Evolutionary conservation across 1,140 invertebrate species (phyloP).

Genomic region (Drosophila melanica): DNA sequence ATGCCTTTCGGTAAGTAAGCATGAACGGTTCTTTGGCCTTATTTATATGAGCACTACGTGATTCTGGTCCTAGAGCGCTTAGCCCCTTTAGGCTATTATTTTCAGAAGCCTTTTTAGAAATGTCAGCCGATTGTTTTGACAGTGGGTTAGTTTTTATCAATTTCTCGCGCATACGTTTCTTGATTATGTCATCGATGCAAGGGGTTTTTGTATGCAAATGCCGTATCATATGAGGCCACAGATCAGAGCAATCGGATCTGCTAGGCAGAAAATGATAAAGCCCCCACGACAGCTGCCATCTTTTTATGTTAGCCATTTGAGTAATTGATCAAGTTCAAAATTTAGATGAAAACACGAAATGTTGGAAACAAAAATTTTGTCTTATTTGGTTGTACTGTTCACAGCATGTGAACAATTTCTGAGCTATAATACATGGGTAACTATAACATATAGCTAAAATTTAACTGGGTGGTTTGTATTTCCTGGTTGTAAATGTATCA

Average conservation of each 20-base stretch:
- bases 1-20: too few relatives aligned
- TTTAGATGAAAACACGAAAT: neutral
- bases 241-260: neutral
- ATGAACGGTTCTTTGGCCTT: too few relatives aligned
- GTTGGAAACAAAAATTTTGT: neutral
- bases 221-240: neutral
- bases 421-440: neutral
- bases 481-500: conserved; percentile 91
- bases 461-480: conserved; percentile 84
- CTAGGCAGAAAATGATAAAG: neutral
- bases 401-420: neutral
- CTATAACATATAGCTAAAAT: conserved; percentile 37
- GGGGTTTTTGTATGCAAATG: neutral
- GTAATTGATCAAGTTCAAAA: neutral
- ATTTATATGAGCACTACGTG: too few relatives aligned
- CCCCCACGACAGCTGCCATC: neutral
- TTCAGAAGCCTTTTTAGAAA: too few relatives aligned
- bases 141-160: neutral
- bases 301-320: neutral
- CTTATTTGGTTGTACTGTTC: neutral
- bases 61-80: too few relatives aligned
- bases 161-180: conserved; percentile 2
- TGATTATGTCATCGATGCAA: neutral
- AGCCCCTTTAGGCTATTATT: too few relatives aligned
- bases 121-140: too few relatives aligned